Conservation (phyloP, 2,888 invertebrate genomes). For the Drosophila percnosoma region DNA sequence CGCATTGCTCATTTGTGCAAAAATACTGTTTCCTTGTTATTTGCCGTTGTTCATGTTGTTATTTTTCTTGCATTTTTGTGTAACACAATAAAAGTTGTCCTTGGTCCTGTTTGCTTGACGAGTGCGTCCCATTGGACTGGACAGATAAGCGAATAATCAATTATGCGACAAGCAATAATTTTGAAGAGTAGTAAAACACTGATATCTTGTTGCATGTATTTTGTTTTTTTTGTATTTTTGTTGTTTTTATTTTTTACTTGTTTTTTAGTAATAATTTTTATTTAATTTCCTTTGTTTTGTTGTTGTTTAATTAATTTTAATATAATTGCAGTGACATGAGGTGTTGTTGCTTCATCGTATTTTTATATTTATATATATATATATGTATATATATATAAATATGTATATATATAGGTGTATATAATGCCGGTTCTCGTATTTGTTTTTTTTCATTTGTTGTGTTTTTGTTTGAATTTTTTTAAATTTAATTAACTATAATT, state of each 20-base stretch:
- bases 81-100: conserved; percentile 10
- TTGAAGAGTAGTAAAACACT: conserved; percentile 41
- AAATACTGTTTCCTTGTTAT: conserved; percentile 22
- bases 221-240: conserved; percentile 48
- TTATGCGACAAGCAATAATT: conserved; percentile 9
- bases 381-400: conserved; percentile 36
- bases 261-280: conserved; percentile 79
- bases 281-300: conserved; percentile 75
- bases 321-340: conserved; percentile 83
- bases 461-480: conserved; percentile 53
- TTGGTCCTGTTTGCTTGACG: conserved; percentile 23
- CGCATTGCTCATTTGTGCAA: conserved; percentile 51
- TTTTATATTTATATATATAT: conserved; percentile 55
- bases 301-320: conserved; percentile 82
- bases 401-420: conserved; percentile 36
- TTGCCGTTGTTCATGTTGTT: conserved; percentile 4
- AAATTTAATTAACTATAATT: conserved; percentile 84
- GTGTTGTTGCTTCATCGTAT: conserved; percentile 79
- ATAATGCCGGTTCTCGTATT: conserved; percentile 36
- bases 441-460: conserved; percentile 36
- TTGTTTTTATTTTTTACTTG: conserved; percentile 28
- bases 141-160: neutral
- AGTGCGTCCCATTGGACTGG: conserved; percentile 19
- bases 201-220: conserved; percentile 56
- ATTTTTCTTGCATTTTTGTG: conserved; percentile 10